phyloP scores from a whole-genome alignment of 2,888 invertebrate species.

The Argyresthia albistria region DNA sequence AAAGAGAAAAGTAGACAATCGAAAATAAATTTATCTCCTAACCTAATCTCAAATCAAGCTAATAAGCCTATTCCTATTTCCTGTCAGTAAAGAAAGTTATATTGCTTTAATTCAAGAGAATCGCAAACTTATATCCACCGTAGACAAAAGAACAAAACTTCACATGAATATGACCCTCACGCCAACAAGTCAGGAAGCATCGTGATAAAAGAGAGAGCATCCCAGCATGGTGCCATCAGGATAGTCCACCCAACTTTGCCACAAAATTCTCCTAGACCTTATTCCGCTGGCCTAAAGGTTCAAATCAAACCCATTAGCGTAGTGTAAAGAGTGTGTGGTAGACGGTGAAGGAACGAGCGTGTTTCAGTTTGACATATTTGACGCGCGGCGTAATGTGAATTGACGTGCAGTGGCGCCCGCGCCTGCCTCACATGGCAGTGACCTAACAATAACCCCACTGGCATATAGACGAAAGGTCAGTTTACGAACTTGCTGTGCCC shows the following conservation, averaged over 20 bases:
- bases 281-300: background rate
- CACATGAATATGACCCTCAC: background rate
- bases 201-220: background rate
- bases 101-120: background rate
- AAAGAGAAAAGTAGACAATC: no score
- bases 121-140: background rate
- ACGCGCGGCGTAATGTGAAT: background rate
- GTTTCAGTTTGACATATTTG: conserved; percentile 1
- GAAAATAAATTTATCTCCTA: no score
- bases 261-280: background rate
- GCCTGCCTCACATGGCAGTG: conserved; percentile 7
- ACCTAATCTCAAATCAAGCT: no score
- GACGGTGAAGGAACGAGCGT: background rate
- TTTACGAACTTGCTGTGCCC: background rate
- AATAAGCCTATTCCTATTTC: no score
- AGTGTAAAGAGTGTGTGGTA: background rate
- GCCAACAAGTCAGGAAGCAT: background rate
- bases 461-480: background rate
- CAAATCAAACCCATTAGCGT: background rate
- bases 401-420: conserved; percentile 15
- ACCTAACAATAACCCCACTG: conserved; percentile 3
- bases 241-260: background rate
- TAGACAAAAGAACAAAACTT: background rate
- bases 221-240: background rate
- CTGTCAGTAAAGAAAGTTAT: no score